Conservation (phyloP, 1,140 invertebrate species). For the Drosophila nigrodunni region DNA sequence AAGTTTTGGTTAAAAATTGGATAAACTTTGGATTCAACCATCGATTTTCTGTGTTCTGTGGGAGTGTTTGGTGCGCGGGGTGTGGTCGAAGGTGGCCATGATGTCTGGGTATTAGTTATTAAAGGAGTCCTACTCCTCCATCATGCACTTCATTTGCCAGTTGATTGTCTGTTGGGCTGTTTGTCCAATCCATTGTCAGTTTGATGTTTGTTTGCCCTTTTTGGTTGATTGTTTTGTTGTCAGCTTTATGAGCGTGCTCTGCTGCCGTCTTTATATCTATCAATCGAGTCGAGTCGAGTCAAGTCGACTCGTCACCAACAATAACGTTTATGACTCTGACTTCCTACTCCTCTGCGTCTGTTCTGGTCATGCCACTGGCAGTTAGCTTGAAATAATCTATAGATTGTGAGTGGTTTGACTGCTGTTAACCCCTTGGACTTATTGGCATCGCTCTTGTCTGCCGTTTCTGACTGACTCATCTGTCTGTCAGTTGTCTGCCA, state of each 20-base stretch:
- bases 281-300: constrained; percentile 37
- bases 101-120: constrained; percentile 34
- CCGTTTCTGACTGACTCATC: constrained; percentile 1
- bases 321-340: not conserved
- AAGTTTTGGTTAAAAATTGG: constrained; percentile 30
- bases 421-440: constrained; percentile 1
- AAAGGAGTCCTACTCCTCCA: constrained; percentile 17
- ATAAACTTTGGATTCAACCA: constrained; percentile 16
- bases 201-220: constrained; percentile 28
- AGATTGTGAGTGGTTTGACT: not conserved
- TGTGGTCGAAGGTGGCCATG: constrained; percentile 14
- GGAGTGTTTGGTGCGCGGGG: too few relatives aligned
- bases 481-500: constrained; percentile 10
- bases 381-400: not conserved
- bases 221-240: constrained; percentile 42
- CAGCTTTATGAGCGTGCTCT: constrained; percentile 11
- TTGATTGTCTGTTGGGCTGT: constrained; percentile 1
- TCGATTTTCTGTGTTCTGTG: constrained; percentile 34
- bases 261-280: constrained; percentile 3
- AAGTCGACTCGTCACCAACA: constrained; percentile 16
- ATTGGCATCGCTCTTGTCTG: constrained; percentile 11
- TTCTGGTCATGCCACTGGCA: not conserved
- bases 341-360: not conserved
- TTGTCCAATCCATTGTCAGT: constrained; percentile 4
- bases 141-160: constrained; percentile 24